Percentiles rank a stretch among this genome's conserved stretches.
phyloP scores from a whole-genome alignment of 2,888 invertebrate species.

The Ennomos erosarius region DNA sequence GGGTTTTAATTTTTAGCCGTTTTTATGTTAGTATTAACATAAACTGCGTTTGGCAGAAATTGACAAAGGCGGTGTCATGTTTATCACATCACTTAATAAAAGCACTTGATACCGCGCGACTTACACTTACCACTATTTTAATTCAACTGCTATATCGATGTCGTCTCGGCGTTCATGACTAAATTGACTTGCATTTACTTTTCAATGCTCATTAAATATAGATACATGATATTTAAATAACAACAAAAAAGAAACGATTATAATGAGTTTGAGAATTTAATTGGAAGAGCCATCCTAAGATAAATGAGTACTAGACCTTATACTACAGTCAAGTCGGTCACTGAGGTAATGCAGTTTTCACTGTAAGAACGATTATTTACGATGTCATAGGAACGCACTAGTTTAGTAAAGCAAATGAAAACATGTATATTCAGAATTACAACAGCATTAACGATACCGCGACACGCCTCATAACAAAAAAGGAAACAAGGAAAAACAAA shows the following conservation, averaged over 20 bases:
- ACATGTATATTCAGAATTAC: not conserved
- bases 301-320: too few relatives aligned
- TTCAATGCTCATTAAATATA: not conserved
- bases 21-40: slow-evolving; percentile 2
- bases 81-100: slow-evolving; percentile 28
- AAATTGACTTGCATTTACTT: slow-evolving; percentile 28
- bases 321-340: too few relatives aligned
- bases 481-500: slow-evolving; percentile 63
- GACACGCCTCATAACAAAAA: too few relatives aligned
- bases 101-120: slow-evolving; percentile 31
- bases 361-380: too few relatives aligned
- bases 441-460: not conserved
- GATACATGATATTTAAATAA: not conserved
- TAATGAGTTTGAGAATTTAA: too few relatives aligned
- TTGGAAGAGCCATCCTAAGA: too few relatives aligned
- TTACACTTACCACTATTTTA: slow-evolving; percentile 13
- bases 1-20: too few relatives aligned
- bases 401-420: not conserved
- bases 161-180: slow-evolving; percentile 16
- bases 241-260: too few relatives aligned
- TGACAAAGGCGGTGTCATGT: slow-evolving; percentile 29
- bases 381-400: too few relatives aligned
- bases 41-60: slow-evolving; percentile 21
- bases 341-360: too few relatives aligned
- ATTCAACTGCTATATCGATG: slow-evolving; percentile 8